A percentile compares a stretch with the other conserved stretches of the same genome.
These are phyloP conservation scores for Chirona hameri DNA, from an alignment of 2,888 invertebrate genomes.

Conservation along the genomic window DNA sequence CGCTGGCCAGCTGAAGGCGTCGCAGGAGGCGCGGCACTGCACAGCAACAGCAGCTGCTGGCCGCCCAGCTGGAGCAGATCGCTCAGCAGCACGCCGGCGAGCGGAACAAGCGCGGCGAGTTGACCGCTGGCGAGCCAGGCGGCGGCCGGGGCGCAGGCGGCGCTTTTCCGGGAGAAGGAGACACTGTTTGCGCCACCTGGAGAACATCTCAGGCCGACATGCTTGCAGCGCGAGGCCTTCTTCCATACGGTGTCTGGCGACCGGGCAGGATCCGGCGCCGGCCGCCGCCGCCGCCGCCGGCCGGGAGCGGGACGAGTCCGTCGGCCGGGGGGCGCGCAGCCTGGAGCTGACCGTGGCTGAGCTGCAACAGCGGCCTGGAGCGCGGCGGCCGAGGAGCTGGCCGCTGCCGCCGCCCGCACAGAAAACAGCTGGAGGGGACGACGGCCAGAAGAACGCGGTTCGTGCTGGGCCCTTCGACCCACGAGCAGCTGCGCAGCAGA, in stretches of 20 bases:
- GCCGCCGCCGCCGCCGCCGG: slow-evolving; percentile 44
- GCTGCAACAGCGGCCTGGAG: slow-evolving; percentile 46
- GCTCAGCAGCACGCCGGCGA: slow-evolving; percentile 45
- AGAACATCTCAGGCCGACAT: too few species aligned
- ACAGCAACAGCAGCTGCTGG: slow-evolving; percentile 46
- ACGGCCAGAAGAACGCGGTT: slow-evolving; percentile 48
- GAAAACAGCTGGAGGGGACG: slow-evolving; percentile 45
- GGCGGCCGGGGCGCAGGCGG: slow-evolving; percentile 47
- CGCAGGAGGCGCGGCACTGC: slow-evolving; percentile 49
- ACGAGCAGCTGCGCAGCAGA: slow-evolving; percentile 48
- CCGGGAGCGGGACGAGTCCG: slow-evolving; percentile 47
- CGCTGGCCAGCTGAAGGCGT: slow-evolving; percentile 48
- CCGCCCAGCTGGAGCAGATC: slow-evolving; percentile 44
- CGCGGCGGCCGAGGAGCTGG: slow-evolving; percentile 45
- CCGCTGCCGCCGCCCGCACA: slow-evolving; percentile 46
- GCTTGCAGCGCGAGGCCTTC: slow-evolving; percentile 50
- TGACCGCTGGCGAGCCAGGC: slow-evolving; percentile 45
- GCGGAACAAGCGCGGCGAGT: too few species aligned
- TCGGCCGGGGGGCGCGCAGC: slow-evolving; percentile 41
- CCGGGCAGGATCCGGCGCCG: slow-evolving; percentile 46
- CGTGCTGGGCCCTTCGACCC: slow-evolving; percentile 46
- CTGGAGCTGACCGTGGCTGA: slow-evolving; percentile 45
- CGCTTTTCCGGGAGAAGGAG: slow-evolving; percentile 50
- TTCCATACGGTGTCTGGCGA: slow-evolving; percentile 48
- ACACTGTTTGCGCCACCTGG: too few species aligned